Conservation (phyloP, 1,140 invertebrate species). For the Lepidurus arcticus region DNA sequence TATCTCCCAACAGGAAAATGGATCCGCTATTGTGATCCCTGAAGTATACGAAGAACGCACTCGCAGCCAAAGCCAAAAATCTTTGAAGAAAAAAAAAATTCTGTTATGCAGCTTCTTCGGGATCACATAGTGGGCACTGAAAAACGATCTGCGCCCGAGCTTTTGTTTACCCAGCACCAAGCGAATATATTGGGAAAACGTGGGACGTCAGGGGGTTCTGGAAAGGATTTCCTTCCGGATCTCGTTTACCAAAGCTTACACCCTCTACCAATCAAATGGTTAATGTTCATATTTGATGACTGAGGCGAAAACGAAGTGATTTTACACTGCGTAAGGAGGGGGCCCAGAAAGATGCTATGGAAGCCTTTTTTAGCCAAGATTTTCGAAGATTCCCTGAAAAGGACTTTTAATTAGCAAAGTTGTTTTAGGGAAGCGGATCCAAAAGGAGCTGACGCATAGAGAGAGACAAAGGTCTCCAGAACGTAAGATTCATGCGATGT, state of each 20-base stretch:
- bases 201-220: neutral
- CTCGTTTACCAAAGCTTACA: neutral
- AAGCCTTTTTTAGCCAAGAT: neutral
- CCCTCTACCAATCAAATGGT: neutral
- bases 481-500: neutral
- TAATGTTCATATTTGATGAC: constrained; percentile 19
- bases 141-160: neutral
- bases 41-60: constrained; percentile 14
- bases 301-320: neutral
- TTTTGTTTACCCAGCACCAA: constrained; percentile 6
- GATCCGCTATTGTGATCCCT: neutral
- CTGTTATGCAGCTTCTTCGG: constrained; percentile 9
- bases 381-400: neutral
- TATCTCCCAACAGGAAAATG: neutral
- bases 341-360: neutral
- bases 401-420: constrained; percentile 7
- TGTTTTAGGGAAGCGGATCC: neutral
- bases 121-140: neutral
- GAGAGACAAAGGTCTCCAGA: constrained; percentile 12
- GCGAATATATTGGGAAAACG: neutral
- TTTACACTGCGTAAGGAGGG: neutral
- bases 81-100: neutral
- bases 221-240: constrained; percentile 2
- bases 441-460: constrained; percentile 1
- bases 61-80: constrained; percentile 5